These are phyloP conservation scores for Tachina fera DNA, from an alignment of 2,888 invertebrate species.

Conservation along the genomic window DNA sequence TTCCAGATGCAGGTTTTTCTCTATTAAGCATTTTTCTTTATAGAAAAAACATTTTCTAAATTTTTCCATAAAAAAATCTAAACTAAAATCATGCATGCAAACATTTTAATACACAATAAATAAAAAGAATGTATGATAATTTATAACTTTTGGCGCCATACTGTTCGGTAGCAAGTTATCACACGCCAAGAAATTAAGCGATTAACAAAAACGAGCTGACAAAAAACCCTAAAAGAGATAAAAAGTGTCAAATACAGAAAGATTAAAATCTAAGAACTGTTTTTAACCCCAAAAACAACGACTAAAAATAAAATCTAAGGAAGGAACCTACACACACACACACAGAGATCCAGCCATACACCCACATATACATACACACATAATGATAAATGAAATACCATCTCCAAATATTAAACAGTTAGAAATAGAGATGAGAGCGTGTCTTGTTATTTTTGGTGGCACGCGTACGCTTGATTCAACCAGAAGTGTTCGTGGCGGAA, in stretches of 20 bases:
- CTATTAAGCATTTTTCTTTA: not conserved
- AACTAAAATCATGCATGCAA: not conserved
- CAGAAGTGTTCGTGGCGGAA: too few species aligned
- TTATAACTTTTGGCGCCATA: constrained; percentile 70
- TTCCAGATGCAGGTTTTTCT: too few species aligned
- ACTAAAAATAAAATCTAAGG: constrained; percentile 28
- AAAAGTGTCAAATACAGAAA: constrained; percentile 69
- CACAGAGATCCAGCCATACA: not conserved
- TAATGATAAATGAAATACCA: constrained; percentile 22
- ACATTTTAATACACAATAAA: not conserved
- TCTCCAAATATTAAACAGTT: not conserved
- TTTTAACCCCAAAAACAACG: constrained; percentile 39
- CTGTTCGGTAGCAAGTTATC: constrained; percentile 69
- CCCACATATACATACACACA: not conserved
- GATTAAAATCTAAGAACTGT: constrained; percentile 67
- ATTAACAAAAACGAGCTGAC: constrained; percentile 61
- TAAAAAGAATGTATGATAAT: constrained; percentile 47
- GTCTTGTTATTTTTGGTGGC: too few species aligned
- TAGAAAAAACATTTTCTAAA: not conserved
- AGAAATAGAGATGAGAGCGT: not conserved
- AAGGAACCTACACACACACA: constrained; percentile 12
- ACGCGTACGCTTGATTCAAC: too few species aligned
- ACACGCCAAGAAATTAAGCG: constrained; percentile 63
- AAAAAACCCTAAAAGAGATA: constrained; percentile 53
- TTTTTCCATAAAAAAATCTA: not conserved